Evolutionary conservation across 2,797 vertebrate species (phyloP).

Genomic region (Antrozous pallidus): DNA sequence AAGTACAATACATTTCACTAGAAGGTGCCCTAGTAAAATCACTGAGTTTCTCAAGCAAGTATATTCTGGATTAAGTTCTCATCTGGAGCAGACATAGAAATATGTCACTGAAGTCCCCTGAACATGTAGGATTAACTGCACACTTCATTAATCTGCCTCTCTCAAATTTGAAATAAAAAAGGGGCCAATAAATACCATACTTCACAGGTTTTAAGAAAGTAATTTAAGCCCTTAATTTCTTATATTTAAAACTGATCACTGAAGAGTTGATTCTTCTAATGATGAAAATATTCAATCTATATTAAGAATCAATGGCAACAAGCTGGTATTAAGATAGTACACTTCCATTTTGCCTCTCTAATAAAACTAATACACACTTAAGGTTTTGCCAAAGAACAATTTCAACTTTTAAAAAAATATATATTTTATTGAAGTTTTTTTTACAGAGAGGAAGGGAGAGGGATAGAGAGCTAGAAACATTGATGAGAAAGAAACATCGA

Average conservation of each 20-base stretch:
- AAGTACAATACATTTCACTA: slow-evolving; percentile 26
- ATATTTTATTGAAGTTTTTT: too few relatives aligned
- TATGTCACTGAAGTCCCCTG: neutral
- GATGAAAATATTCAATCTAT: too few relatives aligned
- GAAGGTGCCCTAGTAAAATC: neutral
- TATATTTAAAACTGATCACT: slow-evolving; percentile 17
- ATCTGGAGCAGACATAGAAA: neutral
- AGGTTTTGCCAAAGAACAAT: slow-evolving; percentile 21
- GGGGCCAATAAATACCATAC: neutral
- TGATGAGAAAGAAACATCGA: too few relatives aligned
- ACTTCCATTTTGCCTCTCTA: slow-evolving; percentile 6
- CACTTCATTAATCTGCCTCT: neutral
- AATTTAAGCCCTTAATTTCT: slow-evolving; percentile 30
- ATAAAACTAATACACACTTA: neutral
- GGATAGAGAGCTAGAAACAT: too few relatives aligned
- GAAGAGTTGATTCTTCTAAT: neutral
- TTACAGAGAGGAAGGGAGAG: too few relatives aligned
- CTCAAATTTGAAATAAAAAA: neutral
- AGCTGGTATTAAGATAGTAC: slow-evolving; percentile 7
- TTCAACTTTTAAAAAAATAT: neutral
- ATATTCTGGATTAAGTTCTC: slow-evolving; percentile 2
- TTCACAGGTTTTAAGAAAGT: neutral
- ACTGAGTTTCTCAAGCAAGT: slow-evolving; percentile 21
- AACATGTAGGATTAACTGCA: neutral
- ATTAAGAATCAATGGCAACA: neutral